phyloP scores from a whole-genome alignment of 2,113 vertebrate species.

The Thalassarche chlororhynchos region DNA sequence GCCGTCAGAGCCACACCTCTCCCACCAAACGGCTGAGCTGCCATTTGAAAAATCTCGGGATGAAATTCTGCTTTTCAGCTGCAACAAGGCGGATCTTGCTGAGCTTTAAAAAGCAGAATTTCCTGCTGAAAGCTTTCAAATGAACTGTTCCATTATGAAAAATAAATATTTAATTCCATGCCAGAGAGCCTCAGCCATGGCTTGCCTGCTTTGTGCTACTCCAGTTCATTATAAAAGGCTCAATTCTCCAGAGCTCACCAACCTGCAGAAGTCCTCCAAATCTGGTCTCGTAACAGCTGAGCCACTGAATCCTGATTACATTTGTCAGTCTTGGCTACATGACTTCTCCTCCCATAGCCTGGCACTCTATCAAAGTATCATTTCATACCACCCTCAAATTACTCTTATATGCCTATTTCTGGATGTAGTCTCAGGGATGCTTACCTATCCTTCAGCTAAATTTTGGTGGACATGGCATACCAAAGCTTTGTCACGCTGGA shows the following conservation, averaged over 20 bases:
- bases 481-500: background rate
- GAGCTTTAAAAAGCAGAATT: constrained; percentile 40
- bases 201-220: constrained; percentile 51
- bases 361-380: constrained; percentile 16
- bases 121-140: constrained; percentile 54
- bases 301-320: constrained; percentile 53
- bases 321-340: constrained; percentile 48
- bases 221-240: constrained; percentile 48
- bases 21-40: background rate
- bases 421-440: background rate
- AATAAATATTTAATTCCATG: constrained; percentile 64
- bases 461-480: background rate
- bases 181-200: constrained; percentile 16
- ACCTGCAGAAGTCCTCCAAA: constrained; percentile 53
- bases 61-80: background rate
- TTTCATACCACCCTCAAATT: background rate
- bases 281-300: constrained; percentile 54
- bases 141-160: constrained; percentile 53
- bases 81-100: background rate
- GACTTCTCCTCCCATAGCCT: constrained; percentile 28
- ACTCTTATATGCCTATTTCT: background rate
- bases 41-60: background rate
- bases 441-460: background rate
- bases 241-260: constrained; percentile 63
- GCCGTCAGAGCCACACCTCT: background rate